Conservation (phyloP, 2,113 vertebrate species). For the Phyllostomus hastatus region DNA sequence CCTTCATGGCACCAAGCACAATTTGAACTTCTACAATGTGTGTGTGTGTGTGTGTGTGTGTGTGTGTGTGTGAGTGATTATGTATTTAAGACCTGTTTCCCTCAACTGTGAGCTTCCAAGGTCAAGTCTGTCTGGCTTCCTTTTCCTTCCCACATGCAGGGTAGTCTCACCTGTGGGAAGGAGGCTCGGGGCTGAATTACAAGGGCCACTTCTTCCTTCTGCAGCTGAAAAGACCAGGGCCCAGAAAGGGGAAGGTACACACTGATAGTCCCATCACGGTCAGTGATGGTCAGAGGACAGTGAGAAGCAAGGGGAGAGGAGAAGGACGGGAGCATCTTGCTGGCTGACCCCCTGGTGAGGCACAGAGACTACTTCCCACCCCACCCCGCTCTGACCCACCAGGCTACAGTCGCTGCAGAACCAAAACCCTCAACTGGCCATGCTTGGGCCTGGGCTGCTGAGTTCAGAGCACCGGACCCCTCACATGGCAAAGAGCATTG, state of each 20-base stretch:
- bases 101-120: background rate
- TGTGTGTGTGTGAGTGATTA: background rate
- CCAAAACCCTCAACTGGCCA: background rate
- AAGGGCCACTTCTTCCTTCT: background rate
- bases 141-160: background rate
- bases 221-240: background rate
- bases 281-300: background rate
- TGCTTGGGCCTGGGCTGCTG: background rate
- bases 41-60: background rate
- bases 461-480: background rate
- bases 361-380: background rate
- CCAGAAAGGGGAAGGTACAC: background rate
- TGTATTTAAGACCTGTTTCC: background rate
- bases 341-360: background rate
- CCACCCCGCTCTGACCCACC: background rate
- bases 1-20: background rate
- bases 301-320: background rate
- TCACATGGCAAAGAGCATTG: background rate
- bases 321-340: background rate
- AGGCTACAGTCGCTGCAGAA: too few species aligned
- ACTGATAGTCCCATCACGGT: too few species aligned
- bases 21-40: background rate
- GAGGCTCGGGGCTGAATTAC: background rate
- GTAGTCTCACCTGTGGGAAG: background rate
- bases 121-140: rapidly evolving